These are phyloP conservation scores for Galaxias olidus DNA, from an alignment of 2,797 vertebrate genomes.

Conservation along the genomic window DNA sequence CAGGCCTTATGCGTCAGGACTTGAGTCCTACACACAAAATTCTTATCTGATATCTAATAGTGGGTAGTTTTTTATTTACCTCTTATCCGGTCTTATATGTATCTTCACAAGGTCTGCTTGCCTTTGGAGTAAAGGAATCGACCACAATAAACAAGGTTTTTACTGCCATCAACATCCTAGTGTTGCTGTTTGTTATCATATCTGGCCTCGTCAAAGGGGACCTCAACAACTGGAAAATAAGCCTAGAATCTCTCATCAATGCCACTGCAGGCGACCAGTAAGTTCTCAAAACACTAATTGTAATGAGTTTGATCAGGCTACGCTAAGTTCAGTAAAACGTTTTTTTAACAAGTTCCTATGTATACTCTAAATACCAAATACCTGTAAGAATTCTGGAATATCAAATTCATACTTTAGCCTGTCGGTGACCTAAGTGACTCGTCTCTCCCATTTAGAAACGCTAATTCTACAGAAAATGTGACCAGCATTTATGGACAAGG, in stretches of 20 bases:
- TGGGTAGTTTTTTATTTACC: background rate
- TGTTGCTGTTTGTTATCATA: slow-evolving; percentile 82
- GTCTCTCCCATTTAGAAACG: slow-evolving; percentile 68
- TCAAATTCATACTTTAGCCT: no score
- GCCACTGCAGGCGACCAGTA: slow-evolving; percentile 63
- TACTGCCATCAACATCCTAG: slow-evolving; percentile 79
- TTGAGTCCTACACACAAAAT: background rate
- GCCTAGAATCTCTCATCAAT: slow-evolving; percentile 59
- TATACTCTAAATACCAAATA: no score
- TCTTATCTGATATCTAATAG: no score
- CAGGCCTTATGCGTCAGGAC: background rate
- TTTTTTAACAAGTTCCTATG: no score
- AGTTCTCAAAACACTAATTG: slow-evolving; percentile 1
- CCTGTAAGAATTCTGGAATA: no score
- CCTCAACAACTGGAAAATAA: slow-evolving; percentile 79
- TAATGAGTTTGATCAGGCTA: no score
- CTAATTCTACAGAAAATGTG: slow-evolving; percentile 56
- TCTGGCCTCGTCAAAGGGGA: slow-evolving; percentile 84
- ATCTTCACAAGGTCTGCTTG: slow-evolving; percentile 76
- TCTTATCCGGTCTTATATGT: background rate
- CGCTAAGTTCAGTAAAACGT: no score
- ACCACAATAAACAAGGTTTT: slow-evolving; percentile 84
- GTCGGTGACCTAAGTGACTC: no score
- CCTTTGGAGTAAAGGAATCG: slow-evolving; percentile 87
- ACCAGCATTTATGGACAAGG: slow-evolving; percentile 75